Conservation (phyloP, 1,140 invertebrate genomes). For the Pseudomyrmex dendroicus region DNA sequence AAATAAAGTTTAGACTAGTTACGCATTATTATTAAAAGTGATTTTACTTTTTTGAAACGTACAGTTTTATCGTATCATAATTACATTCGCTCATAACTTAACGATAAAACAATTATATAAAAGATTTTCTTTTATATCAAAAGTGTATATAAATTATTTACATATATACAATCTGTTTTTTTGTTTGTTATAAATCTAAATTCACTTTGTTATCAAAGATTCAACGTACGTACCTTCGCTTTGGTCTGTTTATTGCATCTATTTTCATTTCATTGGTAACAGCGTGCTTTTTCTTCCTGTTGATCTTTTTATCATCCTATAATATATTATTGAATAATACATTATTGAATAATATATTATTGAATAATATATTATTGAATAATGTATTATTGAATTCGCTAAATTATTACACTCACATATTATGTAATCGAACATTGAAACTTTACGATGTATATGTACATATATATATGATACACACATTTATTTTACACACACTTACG, state of each 20-base stretch:
- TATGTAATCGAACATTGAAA: neutral
- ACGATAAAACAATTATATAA: too few relatives aligned
- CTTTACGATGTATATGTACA: neutral
- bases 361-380: too few relatives aligned
- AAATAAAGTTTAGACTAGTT: neutral
- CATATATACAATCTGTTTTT: neutral
- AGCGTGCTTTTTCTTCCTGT: constrained; percentile 44
- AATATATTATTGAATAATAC: neutral
- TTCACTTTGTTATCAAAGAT: neutral
- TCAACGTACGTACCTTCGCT: constrained; percentile 32
- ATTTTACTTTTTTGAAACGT: too few relatives aligned
- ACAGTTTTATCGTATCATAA: too few relatives aligned
- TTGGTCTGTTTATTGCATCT: neutral
- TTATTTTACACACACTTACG: constrained; percentile 70
- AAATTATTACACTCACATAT: neutral
- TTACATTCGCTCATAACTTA: too few relatives aligned
- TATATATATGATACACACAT: neutral
- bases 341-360: too few relatives aligned
- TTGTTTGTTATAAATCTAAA: neutral
- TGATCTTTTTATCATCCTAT: constrained; percentile 64
- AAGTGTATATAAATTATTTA: neutral
- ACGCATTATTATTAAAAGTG: constrained; percentile 1
- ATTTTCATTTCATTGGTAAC: neutral
- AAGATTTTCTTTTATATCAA: neutral
- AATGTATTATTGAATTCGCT: neutral